These are phyloP conservation scores for Fratercula arctica DNA, from an alignment of 2,797 vertebrate genomes.

Conservation along the genomic window DNA sequence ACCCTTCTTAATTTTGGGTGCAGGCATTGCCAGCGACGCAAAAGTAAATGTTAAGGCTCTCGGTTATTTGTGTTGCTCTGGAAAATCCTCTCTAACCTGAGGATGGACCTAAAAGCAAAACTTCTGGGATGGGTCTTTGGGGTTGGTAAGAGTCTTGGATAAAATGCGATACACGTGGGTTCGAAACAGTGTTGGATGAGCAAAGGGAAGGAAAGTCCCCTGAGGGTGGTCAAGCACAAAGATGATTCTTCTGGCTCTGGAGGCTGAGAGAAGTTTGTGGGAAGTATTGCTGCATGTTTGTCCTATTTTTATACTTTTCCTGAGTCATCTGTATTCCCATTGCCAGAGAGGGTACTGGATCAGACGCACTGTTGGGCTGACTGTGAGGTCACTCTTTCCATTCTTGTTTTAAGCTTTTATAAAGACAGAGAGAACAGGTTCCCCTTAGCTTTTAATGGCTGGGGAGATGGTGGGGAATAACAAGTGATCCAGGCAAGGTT, in stretches of 20 bases:
- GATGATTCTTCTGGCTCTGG: not conserved
- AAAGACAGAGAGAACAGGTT: not conserved
- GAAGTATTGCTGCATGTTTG: not conserved
- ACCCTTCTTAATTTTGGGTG: not conserved
- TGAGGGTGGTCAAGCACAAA: not conserved
- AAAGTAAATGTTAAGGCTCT: not conserved
- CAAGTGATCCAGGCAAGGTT: not conserved
- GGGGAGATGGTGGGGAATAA: not conserved
- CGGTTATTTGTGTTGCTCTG: not conserved
- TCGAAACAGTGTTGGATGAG: not conserved
- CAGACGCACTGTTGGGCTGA: not conserved
- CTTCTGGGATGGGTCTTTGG: not conserved
- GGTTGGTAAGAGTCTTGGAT: not conserved
- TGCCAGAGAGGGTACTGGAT: not conserved
- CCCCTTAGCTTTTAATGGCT: not conserved
- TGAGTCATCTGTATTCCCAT: not conserved
- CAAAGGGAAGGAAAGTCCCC: not conserved
- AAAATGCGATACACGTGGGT: fast-evolving
- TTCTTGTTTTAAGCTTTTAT: not conserved
- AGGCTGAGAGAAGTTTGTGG: not conserved
- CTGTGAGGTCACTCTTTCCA: not conserved
- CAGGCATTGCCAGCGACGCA: not conserved
- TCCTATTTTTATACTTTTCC: not conserved
- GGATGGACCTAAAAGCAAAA: not conserved
- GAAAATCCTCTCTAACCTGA: not conserved